Evolutionary conservation across 2,797 vertebrate genomes (phyloP).

Genomic region (Labroides dimidiatus): DNA sequence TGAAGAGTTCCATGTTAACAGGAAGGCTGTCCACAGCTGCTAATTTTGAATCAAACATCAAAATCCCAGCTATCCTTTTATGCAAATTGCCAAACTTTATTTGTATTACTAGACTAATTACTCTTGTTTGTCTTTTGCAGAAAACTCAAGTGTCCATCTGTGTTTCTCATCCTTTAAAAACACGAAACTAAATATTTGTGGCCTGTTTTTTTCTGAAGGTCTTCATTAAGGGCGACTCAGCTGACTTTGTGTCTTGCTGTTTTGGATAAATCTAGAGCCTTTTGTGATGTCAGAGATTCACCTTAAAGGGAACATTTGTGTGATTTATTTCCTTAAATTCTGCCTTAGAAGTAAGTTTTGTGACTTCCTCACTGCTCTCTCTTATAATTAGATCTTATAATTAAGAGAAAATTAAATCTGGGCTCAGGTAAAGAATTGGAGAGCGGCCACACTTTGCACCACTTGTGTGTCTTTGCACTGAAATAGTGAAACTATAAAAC

Average conservation of each 20-base stretch:
- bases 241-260: no score
- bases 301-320: background rate
- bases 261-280: no score
- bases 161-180: background rate
- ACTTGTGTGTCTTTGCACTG: slow-evolving; percentile 1
- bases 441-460: slow-evolving; percentile 8
- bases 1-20: no score
- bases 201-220: background rate
- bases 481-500: slow-evolving; percentile 21
- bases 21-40: no score
- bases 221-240: no score
- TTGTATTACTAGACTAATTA: no score
- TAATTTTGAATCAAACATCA: no score
- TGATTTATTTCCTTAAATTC: slow-evolving; percentile 20
- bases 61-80: no score
- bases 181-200: background rate
- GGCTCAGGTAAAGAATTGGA: slow-evolving; percentile 3
- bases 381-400: slow-evolving; percentile 43
- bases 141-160: no score
- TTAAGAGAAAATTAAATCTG: slow-evolving; percentile 42
- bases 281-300: background rate
- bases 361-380: slow-evolving; percentile 29
- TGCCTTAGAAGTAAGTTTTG: background rate
- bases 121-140: no score
- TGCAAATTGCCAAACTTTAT: no score